Percentiles rank a stretch among this genome's conserved stretches.
Evolutionary conservation across 2,113 vertebrate genomes (phyloP).

Genomic region (Elanus axillaris): DNA sequence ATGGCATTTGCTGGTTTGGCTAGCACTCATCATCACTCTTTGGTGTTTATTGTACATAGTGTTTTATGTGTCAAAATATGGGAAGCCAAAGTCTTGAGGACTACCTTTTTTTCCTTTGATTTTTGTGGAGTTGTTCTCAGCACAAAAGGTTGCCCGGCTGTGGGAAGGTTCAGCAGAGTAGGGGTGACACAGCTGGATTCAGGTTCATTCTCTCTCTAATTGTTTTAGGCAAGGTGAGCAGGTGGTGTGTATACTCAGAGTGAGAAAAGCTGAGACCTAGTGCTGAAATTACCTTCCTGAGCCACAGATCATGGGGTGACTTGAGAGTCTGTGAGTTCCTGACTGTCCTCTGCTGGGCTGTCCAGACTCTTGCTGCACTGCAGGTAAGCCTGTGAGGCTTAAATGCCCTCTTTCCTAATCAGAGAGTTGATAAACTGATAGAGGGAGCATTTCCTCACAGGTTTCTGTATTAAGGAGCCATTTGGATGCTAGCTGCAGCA

Average conservation of each 20-base stretch:
- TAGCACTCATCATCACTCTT: neutral
- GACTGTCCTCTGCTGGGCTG: neutral
- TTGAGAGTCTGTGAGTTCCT: neutral
- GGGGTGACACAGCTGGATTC: neutral
- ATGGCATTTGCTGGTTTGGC: neutral
- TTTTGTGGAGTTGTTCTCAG: neutral
- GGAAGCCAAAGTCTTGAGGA: neutral
- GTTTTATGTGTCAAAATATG: neutral
- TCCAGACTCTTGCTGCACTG: conserved; percentile 24
- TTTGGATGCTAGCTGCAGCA: conserved; percentile 10
- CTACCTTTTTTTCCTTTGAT: neutral
- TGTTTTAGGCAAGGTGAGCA: neutral
- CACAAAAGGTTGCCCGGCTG: neutral
- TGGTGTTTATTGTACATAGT: neutral
- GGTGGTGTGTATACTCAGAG: neutral
- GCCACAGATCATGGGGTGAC: neutral
- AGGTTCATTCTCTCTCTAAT: neutral
- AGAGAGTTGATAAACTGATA: neutral
- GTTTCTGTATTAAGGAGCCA: conserved; percentile 1
- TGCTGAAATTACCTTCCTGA: neutral
- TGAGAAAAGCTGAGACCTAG: neutral
- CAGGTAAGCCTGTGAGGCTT: neutral
- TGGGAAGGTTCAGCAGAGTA: neutral
- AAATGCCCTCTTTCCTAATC: neutral
- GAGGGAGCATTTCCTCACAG: conserved; percentile 18